Evolutionary conservation across 2,113 vertebrate species (phyloP).

Genomic region (Anser brachyrhynchus): DNA sequence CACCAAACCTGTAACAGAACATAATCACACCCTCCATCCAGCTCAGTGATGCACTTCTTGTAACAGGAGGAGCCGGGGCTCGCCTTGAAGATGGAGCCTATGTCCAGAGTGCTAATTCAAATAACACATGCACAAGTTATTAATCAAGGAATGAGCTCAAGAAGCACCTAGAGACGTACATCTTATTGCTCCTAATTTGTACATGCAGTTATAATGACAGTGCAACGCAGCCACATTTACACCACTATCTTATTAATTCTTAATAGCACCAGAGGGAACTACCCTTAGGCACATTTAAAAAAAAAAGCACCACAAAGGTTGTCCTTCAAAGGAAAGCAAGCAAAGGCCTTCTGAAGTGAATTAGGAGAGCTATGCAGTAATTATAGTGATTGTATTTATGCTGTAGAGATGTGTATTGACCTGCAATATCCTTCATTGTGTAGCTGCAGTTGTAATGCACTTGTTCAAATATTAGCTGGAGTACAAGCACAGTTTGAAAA

Average conservation of each 20-base stretch:
- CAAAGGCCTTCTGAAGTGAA: neutral
- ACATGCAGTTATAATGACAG: fast-evolving
- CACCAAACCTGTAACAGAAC: neutral
- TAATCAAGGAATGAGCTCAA: neutral
- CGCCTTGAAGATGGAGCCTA: neutral
- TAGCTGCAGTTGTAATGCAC: neutral
- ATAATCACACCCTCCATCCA: neutral
- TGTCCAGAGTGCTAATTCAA: neutral
- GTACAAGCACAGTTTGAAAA: neutral
- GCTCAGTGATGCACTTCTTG: neutral
- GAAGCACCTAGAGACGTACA: neutral
- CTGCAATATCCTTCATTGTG: neutral
- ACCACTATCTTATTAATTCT: neutral
- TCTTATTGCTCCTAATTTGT: neutral
- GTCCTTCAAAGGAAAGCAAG: neutral
- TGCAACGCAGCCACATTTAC: neutral
- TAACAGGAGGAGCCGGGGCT: neutral
- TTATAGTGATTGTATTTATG: neutral
- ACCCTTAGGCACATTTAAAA: too few relatives aligned
- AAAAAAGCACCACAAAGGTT: neutral
- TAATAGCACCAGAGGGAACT: neutral
- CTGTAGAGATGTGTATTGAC: neutral
- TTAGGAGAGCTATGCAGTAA: neutral
- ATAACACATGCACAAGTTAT: neutral
- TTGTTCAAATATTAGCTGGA: neutral